phyloP scores from a whole-genome alignment of 2,888 invertebrate species.

The Brassicogethes aeneus region DNA sequence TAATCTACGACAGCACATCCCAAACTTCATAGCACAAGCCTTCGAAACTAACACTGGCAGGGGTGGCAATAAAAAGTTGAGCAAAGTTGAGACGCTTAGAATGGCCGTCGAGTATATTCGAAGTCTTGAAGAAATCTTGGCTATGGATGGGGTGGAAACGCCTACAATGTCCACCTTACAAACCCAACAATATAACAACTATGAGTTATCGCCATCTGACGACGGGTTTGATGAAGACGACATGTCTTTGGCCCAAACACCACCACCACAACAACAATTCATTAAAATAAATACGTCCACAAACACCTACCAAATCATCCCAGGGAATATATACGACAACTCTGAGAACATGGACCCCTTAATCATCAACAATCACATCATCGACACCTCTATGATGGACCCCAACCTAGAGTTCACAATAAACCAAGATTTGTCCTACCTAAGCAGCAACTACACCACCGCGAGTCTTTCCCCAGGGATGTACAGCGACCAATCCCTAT shows the following conservation, averaged over 20 bases:
- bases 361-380: slow-evolving; percentile 39
- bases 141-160: slow-evolving; percentile 46
- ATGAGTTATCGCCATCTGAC: slow-evolving; percentile 40
- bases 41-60: slow-evolving; percentile 56
- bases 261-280: slow-evolving; percentile 49
- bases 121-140: slow-evolving; percentile 66
- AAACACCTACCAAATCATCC: slow-evolving; percentile 55
- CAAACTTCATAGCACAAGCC: slow-evolving; percentile 66
- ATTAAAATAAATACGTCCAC: slow-evolving; percentile 50
- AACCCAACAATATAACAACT: slow-evolving; percentile 36
- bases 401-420: slow-evolving; percentile 46
- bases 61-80: slow-evolving; percentile 66
- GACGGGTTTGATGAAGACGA: slow-evolving; percentile 40
- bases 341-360: slow-evolving; percentile 46
- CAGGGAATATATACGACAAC: slow-evolving; percentile 51
- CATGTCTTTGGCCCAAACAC: slow-evolving; percentile 33
- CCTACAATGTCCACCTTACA: slow-evolving; percentile 43
- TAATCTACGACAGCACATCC: slow-evolving; percentile 78
- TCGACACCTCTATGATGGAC: slow-evolving; percentile 44
- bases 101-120: slow-evolving; percentile 89
- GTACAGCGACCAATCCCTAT: slow-evolving; percentile 39
- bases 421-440: slow-evolving; percentile 46
- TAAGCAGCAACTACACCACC: slow-evolving; percentile 33
- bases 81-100: slow-evolving; percentile 80
- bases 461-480: slow-evolving; percentile 36